phyloP scores from a whole-genome alignment of 1,140 invertebrate genomes.

The Macrotrachela quadricornifera region DNA sequence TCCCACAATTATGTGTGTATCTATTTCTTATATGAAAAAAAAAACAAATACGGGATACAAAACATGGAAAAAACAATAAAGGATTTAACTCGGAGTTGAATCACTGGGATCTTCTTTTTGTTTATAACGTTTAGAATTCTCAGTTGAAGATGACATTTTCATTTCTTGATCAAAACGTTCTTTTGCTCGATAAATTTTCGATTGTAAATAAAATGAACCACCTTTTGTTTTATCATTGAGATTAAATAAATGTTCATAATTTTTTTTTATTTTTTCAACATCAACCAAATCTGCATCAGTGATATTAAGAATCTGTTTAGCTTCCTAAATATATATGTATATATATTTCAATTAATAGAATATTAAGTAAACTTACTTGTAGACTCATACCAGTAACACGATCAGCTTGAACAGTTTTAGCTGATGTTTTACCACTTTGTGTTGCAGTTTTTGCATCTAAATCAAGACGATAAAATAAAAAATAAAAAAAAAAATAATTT shows the following conservation, averaged over 20 bases:
- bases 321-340: slow-evolving; percentile 21
- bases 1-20: too few species aligned
- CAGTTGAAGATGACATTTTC: neutral
- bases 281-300: slow-evolving; percentile 25
- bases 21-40: too few species aligned
- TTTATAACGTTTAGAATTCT: neutral
- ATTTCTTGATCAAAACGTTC: slow-evolving; percentile 62
- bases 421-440: slow-evolving; percentile 46
- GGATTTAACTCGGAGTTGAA: too few species aligned
- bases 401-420: slow-evolving; percentile 49
- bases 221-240: slow-evolving; percentile 77
- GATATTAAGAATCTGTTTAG: slow-evolving; percentile 63
- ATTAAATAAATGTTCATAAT: slow-evolving; percentile 66
- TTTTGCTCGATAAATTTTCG: slow-evolving; percentile 79
- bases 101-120: too few species aligned
- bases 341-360: neutral
- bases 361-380: slow-evolving; percentile 24
- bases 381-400: slow-evolving; percentile 54
- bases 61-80: too few species aligned
- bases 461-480: slow-evolving; percentile 25
- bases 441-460: slow-evolving; percentile 35
- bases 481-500: neutral
- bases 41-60: too few species aligned
- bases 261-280: slow-evolving; percentile 49
- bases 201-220: slow-evolving; percentile 88